Evolutionary conservation across 2,113 vertebrate genomes (phyloP).

Genomic region (Chaenocephalus aceratus): DNA sequence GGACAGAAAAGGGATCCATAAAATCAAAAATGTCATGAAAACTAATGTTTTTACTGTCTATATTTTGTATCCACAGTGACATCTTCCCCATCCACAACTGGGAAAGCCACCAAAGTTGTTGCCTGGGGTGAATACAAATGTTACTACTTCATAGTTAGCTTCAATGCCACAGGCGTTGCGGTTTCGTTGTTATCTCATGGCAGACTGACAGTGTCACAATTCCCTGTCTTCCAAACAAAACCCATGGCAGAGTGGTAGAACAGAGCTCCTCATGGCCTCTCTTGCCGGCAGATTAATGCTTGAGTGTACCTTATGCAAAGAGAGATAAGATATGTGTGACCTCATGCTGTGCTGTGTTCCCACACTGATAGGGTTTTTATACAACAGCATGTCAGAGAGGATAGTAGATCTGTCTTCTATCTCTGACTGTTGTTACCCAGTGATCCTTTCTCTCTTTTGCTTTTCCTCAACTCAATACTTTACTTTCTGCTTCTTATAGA

Average conservation of each 20-base stretch:
- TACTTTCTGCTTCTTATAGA: constrained; percentile 45
- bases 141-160: constrained; percentile 45
- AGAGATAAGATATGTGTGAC: constrained; percentile 63
- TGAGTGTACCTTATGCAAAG: constrained; percentile 60
- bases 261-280: constrained; percentile 57
- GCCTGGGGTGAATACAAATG: constrained; percentile 58
- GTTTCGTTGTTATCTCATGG: constrained; percentile 66
- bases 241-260: constrained; percentile 52
- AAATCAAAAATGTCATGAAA: neutral
- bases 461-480: constrained; percentile 37
- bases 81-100: neutral
- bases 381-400: constrained; percentile 46
- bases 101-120: constrained; percentile 3
- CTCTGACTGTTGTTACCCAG: constrained; percentile 43
- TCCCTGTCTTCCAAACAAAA: constrained; percentile 67
- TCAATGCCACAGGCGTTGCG: constrained; percentile 63
- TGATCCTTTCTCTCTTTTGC: constrained; percentile 37
- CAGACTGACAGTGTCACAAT: constrained; percentile 68
- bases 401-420: constrained; percentile 44
- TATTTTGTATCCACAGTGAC: constrained; percentile 35
- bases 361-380: constrained; percentile 56
- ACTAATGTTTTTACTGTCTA: neutral
- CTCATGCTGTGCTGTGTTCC: constrained; percentile 39
- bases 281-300: constrained; percentile 68
- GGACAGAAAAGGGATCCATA: neutral